A percentile compares a stretch with the other conserved stretches of the same genome.
Evolutionary conservation across 2,113 vertebrate species (phyloP).

Genomic region (Falcunculus frontatus): DNA sequence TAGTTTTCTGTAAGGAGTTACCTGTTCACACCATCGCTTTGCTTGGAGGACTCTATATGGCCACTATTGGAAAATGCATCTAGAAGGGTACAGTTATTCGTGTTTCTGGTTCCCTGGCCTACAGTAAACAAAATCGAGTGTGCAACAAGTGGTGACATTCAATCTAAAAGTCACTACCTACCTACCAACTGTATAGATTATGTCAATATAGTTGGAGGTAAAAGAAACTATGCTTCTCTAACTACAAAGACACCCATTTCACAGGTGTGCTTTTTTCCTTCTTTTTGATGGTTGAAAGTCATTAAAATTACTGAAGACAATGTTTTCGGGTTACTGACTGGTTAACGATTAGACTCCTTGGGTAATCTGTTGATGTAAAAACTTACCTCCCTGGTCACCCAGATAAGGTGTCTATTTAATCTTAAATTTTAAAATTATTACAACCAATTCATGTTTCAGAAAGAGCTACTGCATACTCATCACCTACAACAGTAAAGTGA

Average conservation of each 20-base stretch:
- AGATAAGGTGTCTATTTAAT: not conserved
- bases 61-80: not conserved
- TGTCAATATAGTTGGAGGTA: not conserved
- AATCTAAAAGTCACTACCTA: not conserved
- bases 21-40: not conserved
- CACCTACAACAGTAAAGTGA: not conserved
- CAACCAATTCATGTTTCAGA: not conserved
- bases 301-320: not conserved
- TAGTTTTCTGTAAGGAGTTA: not conserved
- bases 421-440: not conserved
- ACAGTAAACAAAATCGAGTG: not conserved
- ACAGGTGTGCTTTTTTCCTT: not conserved
- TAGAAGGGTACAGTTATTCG: not conserved
- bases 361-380: not conserved
- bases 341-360: not conserved
- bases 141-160: not conserved
- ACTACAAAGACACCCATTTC: not conserved
- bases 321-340: not conserved
- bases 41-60: not conserved
- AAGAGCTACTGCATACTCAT: not conserved
- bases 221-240: not conserved
- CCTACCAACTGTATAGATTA: not conserved
- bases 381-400: not conserved
- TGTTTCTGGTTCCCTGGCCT: not conserved
- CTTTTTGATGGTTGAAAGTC: not conserved